phyloP scores from a whole-genome alignment of 2,888 invertebrate species.

The Sipha maydis region DNA sequence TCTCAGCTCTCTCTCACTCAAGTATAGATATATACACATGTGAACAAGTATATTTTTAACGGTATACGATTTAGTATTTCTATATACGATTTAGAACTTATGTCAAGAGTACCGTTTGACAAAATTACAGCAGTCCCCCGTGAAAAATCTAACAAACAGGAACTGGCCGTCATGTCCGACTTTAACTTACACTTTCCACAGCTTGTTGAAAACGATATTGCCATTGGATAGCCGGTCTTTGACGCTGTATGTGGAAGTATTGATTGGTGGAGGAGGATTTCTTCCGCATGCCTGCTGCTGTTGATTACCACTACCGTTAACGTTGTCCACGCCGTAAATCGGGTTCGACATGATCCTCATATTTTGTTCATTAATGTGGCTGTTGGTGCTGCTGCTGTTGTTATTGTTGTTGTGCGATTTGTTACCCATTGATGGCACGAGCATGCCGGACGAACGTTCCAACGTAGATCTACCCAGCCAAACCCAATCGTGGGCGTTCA shows the following conservation, averaged over 20 bases:
- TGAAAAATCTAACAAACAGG: neutral
- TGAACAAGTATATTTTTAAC: too few species aligned
- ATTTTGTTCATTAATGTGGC: slow-evolving; percentile 69
- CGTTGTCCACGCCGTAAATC: slow-evolving; percentile 70
- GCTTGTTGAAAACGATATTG: slow-evolving; percentile 49
- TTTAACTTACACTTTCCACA: slow-evolving; percentile 61
- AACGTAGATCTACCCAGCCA: slow-evolving; percentile 89
- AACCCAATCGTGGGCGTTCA: slow-evolving; percentile 94
- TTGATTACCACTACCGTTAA: neutral
- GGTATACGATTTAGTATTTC: too few species aligned
- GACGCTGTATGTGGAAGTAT: slow-evolving; percentile 53
- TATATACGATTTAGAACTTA: too few species aligned
- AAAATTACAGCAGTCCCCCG: neutral
- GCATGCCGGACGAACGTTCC: slow-evolving; percentile 69
- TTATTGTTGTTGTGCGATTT: slow-evolving; percentile 66
- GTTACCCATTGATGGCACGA: slow-evolving; percentile 63
- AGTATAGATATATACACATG: neutral
- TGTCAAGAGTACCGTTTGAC: too few species aligned
- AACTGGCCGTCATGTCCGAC: neutral
- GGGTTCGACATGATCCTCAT: slow-evolving; percentile 85
- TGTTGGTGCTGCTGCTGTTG: slow-evolving; percentile 65
- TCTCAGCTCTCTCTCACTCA: neutral
- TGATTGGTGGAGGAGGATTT: slow-evolving; percentile 35
- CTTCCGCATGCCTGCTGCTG: slow-evolving; percentile 16
- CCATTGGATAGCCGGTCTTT: slow-evolving; percentile 51